Evolutionary conservation across 2,113 vertebrate genomes (phyloP), one percentile per base, ranked within the genome.

Genomic region (Cyprinodon brontotheroides): DNA sequence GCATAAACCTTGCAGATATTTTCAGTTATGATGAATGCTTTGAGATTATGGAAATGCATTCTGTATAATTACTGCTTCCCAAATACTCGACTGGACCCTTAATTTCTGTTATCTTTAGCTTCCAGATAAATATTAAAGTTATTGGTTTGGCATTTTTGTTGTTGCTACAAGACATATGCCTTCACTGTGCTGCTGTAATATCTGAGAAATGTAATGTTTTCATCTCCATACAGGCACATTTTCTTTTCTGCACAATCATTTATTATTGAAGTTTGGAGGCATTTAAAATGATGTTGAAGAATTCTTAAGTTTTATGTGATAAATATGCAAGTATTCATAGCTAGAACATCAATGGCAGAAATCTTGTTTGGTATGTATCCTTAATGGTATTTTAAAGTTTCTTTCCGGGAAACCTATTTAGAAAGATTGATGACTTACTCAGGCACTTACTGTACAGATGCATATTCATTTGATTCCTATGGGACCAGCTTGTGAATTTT

Each of bases 251-350:
- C 67, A 50, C 41, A 72, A 3, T 76, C 66, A 70, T 79, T 78
- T 63, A 73, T 78, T 85, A 80, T 81, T 79, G 72, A 72, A 67
- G 45, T 66, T 45, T 65, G 14, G 36, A 22, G 40, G 20, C 41
- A 65, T 65, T 22, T 22, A 9, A 65, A 22, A 40, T 20, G 37
- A 65, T 45, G 2, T 45, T 17, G n/a, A 29, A 45, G 64, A 43
- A 5, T 45, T 65, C 43, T 65, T 65, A 45, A 20, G n/a, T 29
- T n/a, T 43, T 29, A 45, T 29, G 4, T 45, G 41, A 47, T 43
- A n/a, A 11, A n/a, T 20, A 41, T 65, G 63, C 63, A 66, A n/a
- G n/a, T 11, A 36, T 47, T 40, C 41, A 45, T 47, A 14, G 41
- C 41, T 29, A 50, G 36, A 15, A 7, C 15, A 36, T 63, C 29